A percentile compares a stretch with the other conserved stretches of the same genome.
These are phyloP conservation scores for Heliconius hewitsoni DNA, from an alignment of 1,140 invertebrate genomes.

Conservation along the genomic window DNA sequence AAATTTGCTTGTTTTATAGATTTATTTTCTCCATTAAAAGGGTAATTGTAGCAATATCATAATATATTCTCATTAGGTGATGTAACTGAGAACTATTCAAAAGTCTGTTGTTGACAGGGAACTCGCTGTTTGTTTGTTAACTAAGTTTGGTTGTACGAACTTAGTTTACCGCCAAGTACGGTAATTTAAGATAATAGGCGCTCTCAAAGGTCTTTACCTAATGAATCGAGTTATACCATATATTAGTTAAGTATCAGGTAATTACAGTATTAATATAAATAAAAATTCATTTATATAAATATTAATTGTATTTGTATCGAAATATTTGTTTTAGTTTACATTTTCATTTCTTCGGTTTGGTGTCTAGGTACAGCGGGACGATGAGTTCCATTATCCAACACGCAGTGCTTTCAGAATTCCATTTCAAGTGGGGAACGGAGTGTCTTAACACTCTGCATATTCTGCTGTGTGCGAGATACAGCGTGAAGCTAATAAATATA, in stretches of 20 bases:
- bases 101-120: constrained; percentile 60
- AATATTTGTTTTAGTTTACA: too few relatives aligned
- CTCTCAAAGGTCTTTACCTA: constrained; percentile 52
- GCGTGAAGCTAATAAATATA: too few relatives aligned
- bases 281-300: too few relatives aligned
- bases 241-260: constrained; percentile 33
- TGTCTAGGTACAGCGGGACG: too few relatives aligned
- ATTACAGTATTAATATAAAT: too few relatives aligned
- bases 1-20: not conserved
- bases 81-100: constrained; percentile 30
- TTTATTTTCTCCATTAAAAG: not conserved
- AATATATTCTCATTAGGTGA: not conserved
- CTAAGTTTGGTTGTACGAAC: constrained; percentile 59
- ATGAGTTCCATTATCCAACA: too few relatives aligned
- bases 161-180: constrained; percentile 62
- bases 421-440: too few relatives aligned
- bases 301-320: too few relatives aligned
- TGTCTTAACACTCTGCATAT: too few relatives aligned
- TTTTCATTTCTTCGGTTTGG: too few relatives aligned
- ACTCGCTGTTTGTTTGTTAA: constrained; percentile 71
- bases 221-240: constrained; percentile 46
- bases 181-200: constrained; percentile 62
- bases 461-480: too few relatives aligned
- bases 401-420: too few relatives aligned
- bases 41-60: not conserved